These are phyloP conservation scores for Belonocnema kinseyi DNA, from an alignment of 1,140 invertebrate species.

Conservation along the genomic window DNA sequence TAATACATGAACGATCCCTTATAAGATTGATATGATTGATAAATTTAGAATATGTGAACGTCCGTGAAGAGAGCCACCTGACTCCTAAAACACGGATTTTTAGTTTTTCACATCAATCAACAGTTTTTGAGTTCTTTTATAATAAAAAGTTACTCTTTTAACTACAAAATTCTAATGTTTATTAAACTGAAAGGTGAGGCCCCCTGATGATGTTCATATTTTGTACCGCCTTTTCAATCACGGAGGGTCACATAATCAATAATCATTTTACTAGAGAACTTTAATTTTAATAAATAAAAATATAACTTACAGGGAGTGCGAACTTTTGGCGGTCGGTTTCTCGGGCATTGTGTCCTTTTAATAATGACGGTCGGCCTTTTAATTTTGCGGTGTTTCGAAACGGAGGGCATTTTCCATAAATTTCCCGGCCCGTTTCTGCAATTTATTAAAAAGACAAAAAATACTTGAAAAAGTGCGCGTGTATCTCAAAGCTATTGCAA, in stretches of 20 bases:
- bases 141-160: too few relatives aligned
- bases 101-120: too few relatives aligned
- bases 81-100: too few relatives aligned
- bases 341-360: conserved; percentile 54
- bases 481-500: too few relatives aligned
- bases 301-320: conserved; percentile 22
- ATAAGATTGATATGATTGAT: too few relatives aligned
- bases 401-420: conserved; percentile 53
- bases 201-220: too few relatives aligned
- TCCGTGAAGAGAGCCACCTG: too few relatives aligned
- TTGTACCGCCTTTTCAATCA: not conserved
- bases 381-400: conserved; percentile 53
- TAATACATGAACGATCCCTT: too few relatives aligned
- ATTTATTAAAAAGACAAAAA: not conserved
- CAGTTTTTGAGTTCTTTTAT: too few relatives aligned
- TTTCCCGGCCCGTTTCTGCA: not conserved
- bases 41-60: too few relatives aligned
- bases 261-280: not conserved
- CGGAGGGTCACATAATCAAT: conserved; percentile 1
- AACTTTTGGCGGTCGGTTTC: conserved; percentile 24
- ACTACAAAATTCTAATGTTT: too few relatives aligned
- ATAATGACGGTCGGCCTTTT: conserved; percentile 53
- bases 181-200: too few relatives aligned
- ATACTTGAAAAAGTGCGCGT: not conserved
- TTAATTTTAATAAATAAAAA: not conserved